Evolutionary conservation across 2,113 vertebrate species (phyloP), one percentile per base, ranked within the genome.

Genomic region (Brachirus orientalis): DNA sequence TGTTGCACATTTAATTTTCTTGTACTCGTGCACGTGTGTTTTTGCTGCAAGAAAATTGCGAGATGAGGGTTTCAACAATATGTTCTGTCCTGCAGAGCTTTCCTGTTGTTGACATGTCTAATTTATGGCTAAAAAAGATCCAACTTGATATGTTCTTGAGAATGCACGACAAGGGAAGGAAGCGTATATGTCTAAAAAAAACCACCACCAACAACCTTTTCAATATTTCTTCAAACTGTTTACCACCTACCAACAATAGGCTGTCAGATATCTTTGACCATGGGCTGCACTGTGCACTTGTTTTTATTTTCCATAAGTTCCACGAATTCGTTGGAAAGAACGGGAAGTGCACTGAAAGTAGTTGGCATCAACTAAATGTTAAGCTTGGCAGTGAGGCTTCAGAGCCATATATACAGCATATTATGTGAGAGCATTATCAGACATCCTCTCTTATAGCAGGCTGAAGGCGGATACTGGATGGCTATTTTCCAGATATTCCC

Each of bases 321-420:
- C 86, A 70, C 36, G 80, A 88, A 89, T 72, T 54, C 40, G 43
- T 63, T 45, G 46, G 46, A 57, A 71, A 74, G 83, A 63, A 70
- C 83, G 86, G 87, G 87, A 88, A 86, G 79, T 68, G 63, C 72
- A 77, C 63, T 58, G 73, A 82, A 82, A 66, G 48, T 72, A 85
- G 67, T 74, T 86, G 81, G 85, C 83, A 80, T 83, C 20, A 13
- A 12, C 41, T 48, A 63, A 77, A 85, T 75, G 69, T 78, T 86
- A 73, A 52, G 72, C 79, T 88, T 89, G 83, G 85, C 79, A 67
- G 20, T 10, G 36, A 33, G n/a, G 46, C 63, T 53, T 80, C 50
- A 84, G 72, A 80, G 66, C 84, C 78, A 78, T 68, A 65, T 62
- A 22, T 19, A 38, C 8, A 33, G 63, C 65, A 62, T 77, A 79